Conservation (phyloP, 2,888 invertebrate genomes). For the Nezara viridula region DNA sequence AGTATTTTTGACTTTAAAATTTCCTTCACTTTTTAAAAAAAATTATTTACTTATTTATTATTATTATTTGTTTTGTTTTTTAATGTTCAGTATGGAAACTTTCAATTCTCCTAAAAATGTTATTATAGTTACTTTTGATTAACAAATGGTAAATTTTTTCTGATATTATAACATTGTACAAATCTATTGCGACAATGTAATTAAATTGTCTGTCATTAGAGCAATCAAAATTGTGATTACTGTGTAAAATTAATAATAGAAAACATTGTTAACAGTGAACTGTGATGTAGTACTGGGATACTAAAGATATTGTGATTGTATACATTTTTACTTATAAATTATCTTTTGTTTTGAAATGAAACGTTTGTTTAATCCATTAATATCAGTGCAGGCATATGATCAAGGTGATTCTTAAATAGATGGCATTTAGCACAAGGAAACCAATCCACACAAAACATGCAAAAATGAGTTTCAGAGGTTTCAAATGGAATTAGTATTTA, state of each 20-base stretch:
- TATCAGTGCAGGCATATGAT: background rate
- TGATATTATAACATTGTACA: background rate
- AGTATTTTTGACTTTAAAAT: background rate
- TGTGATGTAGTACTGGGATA: constrained; percentile 1
- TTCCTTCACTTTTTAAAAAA: background rate
- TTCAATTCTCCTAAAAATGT: background rate
- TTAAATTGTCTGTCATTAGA: background rate
- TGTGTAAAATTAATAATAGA: background rate
- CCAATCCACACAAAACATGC: too few relatives aligned
- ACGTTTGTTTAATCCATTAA: background rate
- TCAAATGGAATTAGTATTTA: too few relatives aligned
- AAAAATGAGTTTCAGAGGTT: too few relatives aligned
- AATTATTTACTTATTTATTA: too few relatives aligned
- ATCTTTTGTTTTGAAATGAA: background rate
- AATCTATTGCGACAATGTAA: background rate
- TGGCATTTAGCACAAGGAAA: too few relatives aligned
- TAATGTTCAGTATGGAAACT: background rate
- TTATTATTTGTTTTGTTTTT: background rate
- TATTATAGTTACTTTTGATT: background rate
- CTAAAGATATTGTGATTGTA: background rate
- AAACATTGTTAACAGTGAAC: background rate
- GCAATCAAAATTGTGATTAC: background rate
- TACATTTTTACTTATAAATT: background rate
- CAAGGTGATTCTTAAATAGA: too few relatives aligned
- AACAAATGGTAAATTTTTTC: background rate